A percentile compares a stretch with the other conserved stretches of the same genome.
phyloP scores from a whole-genome alignment of 1,140 invertebrate species.

The Homalodisca vitripennis region DNA sequence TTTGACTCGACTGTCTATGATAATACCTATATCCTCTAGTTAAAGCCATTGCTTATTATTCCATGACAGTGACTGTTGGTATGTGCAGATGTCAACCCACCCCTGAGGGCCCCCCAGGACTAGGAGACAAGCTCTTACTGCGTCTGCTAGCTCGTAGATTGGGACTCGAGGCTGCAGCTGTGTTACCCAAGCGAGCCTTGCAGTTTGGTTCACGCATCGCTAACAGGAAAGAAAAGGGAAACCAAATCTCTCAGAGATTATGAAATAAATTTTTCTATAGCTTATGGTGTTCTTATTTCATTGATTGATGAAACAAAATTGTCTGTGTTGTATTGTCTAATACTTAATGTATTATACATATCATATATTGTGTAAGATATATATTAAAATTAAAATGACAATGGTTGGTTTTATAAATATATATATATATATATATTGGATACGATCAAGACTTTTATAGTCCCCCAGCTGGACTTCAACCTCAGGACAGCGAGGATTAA shows the following conservation, averaged over 20 bases:
- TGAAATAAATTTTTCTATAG: slow-evolving; percentile 5
- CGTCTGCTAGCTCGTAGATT: slow-evolving; percentile 73
- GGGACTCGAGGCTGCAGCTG: slow-evolving; percentile 63
- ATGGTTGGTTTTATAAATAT: too few species aligned
- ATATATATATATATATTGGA: too few species aligned
- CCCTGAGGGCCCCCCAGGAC: slow-evolving; percentile 61
- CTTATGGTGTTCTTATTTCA: background rate
- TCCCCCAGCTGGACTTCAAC: too few species aligned
- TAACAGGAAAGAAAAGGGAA: slow-evolving; percentile 87
- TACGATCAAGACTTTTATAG: too few species aligned
- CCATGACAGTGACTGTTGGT: background rate
- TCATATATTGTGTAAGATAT: too few species aligned
- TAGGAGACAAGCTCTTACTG: slow-evolving; percentile 93
- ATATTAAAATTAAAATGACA: too few species aligned
- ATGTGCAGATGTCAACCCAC: background rate
- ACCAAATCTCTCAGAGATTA: slow-evolving; percentile 63
- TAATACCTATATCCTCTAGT: background rate
- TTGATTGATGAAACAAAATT: too few species aligned
- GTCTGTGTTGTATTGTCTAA: too few species aligned
- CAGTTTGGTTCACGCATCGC: slow-evolving; percentile 98
- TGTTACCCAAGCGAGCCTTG: slow-evolving; percentile 86
- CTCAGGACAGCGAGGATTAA: too few species aligned
- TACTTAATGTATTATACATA: too few species aligned
- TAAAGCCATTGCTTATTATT: background rate
- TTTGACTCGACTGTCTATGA: too few species aligned